These are phyloP conservation scores for Marcusenius ussheri DNA, from an alignment of 2,113 vertebrate species.

Conservation along the genomic window DNA sequence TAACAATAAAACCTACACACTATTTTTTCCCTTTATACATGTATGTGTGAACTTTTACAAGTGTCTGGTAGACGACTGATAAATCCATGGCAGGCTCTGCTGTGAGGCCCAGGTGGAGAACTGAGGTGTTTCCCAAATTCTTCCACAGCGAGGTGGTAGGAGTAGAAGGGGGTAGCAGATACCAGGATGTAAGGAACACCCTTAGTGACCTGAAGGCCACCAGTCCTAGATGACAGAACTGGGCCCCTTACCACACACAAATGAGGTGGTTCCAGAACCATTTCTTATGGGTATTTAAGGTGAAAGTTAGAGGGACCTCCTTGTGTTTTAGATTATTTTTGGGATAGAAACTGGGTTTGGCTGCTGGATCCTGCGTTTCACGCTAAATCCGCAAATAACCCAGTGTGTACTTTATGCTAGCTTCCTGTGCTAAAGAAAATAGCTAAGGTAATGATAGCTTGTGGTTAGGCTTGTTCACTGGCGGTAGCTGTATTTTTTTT, in stretches of 20 bases:
- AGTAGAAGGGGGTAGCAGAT: background rate
- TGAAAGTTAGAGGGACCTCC: slow-evolving; percentile 3
- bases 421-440: slow-evolving; percentile 32
- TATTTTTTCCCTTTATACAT: background rate
- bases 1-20: background rate
- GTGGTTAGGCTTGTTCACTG: slow-evolving; percentile 20
- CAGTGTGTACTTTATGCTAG: slow-evolving; percentile 23
- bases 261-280: background rate
- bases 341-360: slow-evolving; percentile 10
- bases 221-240: background rate
- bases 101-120: background rate
- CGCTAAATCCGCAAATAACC: slow-evolving; percentile 16
- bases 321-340: slow-evolving; percentile 15
- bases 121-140: background rate
- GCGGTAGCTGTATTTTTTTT: background rate
- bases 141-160: background rate
- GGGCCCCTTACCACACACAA: background rate
- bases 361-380: slow-evolving; percentile 5
- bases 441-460: slow-evolving; percentile 40
- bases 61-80: background rate
- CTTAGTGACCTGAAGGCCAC: background rate
- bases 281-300: background rate
- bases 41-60: background rate
- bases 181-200: background rate
- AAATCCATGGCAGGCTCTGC: background rate